Evolutionary conservation across 2,113 vertebrate genomes (phyloP).

Genomic region (Beaufortia kweichowensis): DNA sequence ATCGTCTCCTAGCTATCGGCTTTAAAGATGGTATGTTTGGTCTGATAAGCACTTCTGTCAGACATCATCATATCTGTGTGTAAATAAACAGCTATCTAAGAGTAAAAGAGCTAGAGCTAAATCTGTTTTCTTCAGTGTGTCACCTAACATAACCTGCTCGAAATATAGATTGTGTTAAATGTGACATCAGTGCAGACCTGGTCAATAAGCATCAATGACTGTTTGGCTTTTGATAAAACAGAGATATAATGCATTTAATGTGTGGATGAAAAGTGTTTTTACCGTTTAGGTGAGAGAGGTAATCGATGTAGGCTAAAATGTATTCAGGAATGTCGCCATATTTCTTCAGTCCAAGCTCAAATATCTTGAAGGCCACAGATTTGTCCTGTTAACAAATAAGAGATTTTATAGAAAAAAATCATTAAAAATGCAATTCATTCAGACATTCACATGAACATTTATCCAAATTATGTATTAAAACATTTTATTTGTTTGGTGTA

Average conservation of each 20-base stretch:
- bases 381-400: slow-evolving; percentile 84
- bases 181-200: background rate
- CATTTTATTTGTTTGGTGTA: too few species aligned
- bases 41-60: slow-evolving; percentile 33
- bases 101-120: background rate
- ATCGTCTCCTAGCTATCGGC: slow-evolving; percentile 9
- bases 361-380: slow-evolving; percentile 99
- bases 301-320: slow-evolving; percentile 97
- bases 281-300: slow-evolving; percentile 99
- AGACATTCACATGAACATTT: too few species aligned
- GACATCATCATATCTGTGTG: background rate
- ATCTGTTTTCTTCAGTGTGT: background rate
- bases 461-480: too few species aligned
- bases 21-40: background rate
- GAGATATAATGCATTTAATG: background rate
- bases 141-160: background rate
- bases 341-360: slow-evolving; percentile 98
- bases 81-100: slow-evolving; percentile 7
- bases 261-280: slow-evolving; percentile 58
- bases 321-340: slow-evolving; percentile 99
- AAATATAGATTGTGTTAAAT: background rate
- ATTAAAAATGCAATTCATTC: too few species aligned
- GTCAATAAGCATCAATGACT: background rate
- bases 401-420: background rate
- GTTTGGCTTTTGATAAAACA: background rate